These are phyloP conservation scores for Drosophila aff. DNA, from an alignment of 1,140 invertebrate genomes.

Conservation along the genomic window DNA sequence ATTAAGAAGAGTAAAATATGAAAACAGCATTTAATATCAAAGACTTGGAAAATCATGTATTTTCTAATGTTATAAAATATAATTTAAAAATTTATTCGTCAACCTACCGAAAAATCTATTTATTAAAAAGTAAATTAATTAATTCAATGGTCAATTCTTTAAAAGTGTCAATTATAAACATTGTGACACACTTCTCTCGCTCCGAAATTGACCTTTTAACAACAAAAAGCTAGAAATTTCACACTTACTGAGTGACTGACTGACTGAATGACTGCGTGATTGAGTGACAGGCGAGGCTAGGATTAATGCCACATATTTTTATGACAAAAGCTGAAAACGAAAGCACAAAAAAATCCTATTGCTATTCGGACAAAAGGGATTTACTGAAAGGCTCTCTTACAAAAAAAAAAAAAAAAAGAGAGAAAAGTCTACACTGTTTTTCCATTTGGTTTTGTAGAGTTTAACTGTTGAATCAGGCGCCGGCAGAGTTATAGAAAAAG, in stretches of 20 bases:
- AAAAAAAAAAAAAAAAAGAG: neutral
- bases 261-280: constrained; percentile 29
- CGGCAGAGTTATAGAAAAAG: no score
- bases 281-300: constrained; percentile 28
- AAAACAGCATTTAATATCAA: neutral
- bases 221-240: constrained; percentile 46
- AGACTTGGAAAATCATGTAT: no score
- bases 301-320: constrained; percentile 56
- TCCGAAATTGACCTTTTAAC: neutral
- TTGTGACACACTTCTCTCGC: neutral
- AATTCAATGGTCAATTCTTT: neutral
- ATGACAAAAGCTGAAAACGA: constrained; percentile 71
- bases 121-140: neutral
- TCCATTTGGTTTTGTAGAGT: constrained; percentile 48
- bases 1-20: neutral
- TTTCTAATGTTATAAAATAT: no score
- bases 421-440: constrained; percentile 33
- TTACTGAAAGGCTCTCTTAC: constrained; percentile 1
- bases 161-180: constrained; percentile 2
- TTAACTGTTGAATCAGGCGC: constrained; percentile 64
- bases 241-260: constrained; percentile 10
- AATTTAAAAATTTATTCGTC: neutral
- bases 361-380: constrained; percentile 18
- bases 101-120: neutral
- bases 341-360: constrained; percentile 43